Percentiles rank a stretch among this genome's conserved stretches.
phyloP scores from a whole-genome alignment of 1,140 invertebrate species.

The Semibalanus balanoides region DNA sequence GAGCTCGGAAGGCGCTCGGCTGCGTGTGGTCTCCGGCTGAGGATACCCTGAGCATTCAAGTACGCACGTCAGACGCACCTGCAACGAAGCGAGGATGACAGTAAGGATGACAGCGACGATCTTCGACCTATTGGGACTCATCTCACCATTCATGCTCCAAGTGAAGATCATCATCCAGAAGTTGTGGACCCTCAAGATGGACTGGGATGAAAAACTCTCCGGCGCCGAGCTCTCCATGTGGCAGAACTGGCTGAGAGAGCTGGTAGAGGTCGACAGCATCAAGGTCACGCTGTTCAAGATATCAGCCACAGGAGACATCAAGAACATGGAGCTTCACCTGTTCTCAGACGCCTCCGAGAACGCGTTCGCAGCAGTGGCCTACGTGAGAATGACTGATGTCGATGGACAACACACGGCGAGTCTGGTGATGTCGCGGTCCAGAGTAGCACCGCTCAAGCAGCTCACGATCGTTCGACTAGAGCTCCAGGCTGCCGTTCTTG shows the following conservation, averaged over 20 bases:
- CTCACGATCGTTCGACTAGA: constrained; percentile 35
- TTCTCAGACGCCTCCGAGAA: constrained; percentile 25
- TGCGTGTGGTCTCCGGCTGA: constrained; percentile 11
- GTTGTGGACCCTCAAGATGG: constrained; percentile 5
- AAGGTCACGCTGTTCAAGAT: constrained; percentile 9
- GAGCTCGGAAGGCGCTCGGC: constrained; percentile 10
- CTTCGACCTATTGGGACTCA: constrained; percentile 24
- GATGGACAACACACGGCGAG: constrained; percentile 5
- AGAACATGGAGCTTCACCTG: constrained; percentile 20
- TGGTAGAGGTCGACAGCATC: neutral
- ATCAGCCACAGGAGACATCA: neutral
- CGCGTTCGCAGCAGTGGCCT: constrained; percentile 24
- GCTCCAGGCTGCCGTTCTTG: constrained; percentile 30
- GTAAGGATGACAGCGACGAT: constrained; percentile 14
- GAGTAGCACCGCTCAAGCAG: constrained; percentile 27
- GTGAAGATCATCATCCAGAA: constrained; percentile 17
- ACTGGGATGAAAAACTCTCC: constrained; percentile 19
- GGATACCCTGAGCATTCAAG: constrained; percentile 16
- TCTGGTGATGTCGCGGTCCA: constrained; percentile 26
- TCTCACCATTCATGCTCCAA: constrained; percentile 15
- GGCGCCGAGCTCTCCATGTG: constrained; percentile 12
- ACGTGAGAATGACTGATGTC: constrained; percentile 16
- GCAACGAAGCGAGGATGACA: constrained; percentile 18
- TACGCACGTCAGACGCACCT: neutral
- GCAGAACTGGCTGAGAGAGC: constrained; percentile 13